Base-by-base conservation (phyloP, 1,140 invertebrate species). In the Drosophila truncata region DNA sequence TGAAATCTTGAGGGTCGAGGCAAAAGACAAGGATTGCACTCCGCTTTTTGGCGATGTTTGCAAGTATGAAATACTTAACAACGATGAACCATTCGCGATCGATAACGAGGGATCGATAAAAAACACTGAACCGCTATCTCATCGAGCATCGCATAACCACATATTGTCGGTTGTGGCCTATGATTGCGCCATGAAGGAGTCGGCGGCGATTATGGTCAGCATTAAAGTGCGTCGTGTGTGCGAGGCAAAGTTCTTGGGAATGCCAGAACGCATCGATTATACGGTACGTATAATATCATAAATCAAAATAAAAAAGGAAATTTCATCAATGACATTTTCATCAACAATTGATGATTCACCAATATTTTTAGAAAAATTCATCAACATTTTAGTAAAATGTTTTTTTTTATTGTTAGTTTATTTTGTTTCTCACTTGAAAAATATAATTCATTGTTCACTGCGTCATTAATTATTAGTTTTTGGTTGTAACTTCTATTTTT, bases 111-210 rank as follows among this genome's bases (percentile, higher is more conserved):
- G 97, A 94, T 93, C 93, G 13, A 97, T 99, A 59, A 95, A 96
- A 47, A 99, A 99, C 93, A 99, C 97, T 3, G 97, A 98, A 84
- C 96, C 97, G 0, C 93, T 99, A 74, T 97, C 98, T 63, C 99
- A 98, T 93, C 97, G 97, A 90, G 94, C 96, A 39, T 97, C 97
- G 2, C 98, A 98, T 93, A 99, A 99, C 93, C 98, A 99, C 93
- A 99, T 99, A 73, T 94, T 99, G n/a, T 97, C 96, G 14, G 97
- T 99, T 35, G 97, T 98, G n/a, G 98, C 98, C 0, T 98, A 97
- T 91, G 98, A 99, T 92, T 99, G 98, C 91, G 98, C 97, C 16
- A 98, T 98, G 96, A 97, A 97, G 91, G 95, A 96, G 88, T 96
- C 96, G 2, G 95, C 97, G 8, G 97, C 98, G 0, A 97, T 98